These are phyloP conservation scores for Clitarchus hookeri DNA, from an alignment of 2,888 invertebrate genomes.

Conservation along the genomic window DNA sequence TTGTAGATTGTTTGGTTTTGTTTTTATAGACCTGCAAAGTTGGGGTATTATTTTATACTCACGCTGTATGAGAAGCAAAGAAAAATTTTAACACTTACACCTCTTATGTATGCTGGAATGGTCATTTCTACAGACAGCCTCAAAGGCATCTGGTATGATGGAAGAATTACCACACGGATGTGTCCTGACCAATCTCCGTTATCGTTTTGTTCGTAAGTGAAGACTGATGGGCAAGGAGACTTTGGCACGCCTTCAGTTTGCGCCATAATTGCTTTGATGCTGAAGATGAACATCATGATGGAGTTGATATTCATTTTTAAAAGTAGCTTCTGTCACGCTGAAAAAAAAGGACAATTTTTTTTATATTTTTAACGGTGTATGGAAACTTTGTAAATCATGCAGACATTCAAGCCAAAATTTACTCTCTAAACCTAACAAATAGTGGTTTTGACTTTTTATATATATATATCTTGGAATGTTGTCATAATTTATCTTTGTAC, in stretches of 20 bases:
- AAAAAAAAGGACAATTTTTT: background rate
- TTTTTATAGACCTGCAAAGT: too few species aligned
- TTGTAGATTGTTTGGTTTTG: too few species aligned
- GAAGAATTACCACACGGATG: background rate
- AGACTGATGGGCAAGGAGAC: background rate
- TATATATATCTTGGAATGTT: too few species aligned
- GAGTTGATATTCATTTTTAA: background rate
- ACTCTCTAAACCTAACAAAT: too few species aligned
- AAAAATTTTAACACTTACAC: background rate
- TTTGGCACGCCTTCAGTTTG: background rate
- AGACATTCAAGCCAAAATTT: too few species aligned
- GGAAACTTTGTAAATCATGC: too few species aligned
- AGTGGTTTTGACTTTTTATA: too few species aligned
- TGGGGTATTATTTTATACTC: too few species aligned
- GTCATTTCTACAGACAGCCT: background rate
- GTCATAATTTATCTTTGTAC: too few species aligned
- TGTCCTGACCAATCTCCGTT: background rate
- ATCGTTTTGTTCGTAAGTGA: background rate
- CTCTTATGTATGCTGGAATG: background rate
- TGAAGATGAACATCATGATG: background rate
- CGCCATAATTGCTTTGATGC: background rate
- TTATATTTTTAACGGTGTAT: too few species aligned
- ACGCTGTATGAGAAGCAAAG: background rate
- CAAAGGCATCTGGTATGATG: background rate
- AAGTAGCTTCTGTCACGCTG: background rate